Conservation (phyloP, 30 jellyfish, hydroid and myxozoan species). For the Phacellophora camtschatica region DNA sequence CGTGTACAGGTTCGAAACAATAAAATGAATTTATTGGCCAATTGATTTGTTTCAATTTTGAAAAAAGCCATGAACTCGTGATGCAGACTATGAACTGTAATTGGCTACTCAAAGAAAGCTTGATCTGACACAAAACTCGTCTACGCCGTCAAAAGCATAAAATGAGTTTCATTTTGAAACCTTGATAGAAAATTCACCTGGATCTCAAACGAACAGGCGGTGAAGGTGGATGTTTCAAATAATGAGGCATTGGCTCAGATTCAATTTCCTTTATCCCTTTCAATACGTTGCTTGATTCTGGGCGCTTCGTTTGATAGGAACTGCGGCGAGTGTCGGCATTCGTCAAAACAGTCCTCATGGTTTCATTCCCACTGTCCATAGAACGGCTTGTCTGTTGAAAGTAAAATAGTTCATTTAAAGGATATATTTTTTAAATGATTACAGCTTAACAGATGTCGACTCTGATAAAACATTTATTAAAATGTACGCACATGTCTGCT, state of each 20-base stretch:
- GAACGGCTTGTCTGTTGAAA: constrained; percentile 13
- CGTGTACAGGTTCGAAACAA: too few relatives aligned
- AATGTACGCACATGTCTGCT: constrained; percentile 15
- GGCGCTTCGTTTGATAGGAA: constrained; percentile 3
- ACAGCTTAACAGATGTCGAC: neutral
- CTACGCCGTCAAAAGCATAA: too few relatives aligned
- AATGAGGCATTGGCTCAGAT: constrained; percentile 19
- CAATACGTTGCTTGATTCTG: neutral
- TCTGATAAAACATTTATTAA: neutral
- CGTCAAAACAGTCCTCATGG: constrained; percentile 59
- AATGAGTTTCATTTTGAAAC: too few relatives aligned
- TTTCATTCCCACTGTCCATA: constrained; percentile 89
- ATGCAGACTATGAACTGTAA: too few relatives aligned
- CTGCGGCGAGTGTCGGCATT: constrained; percentile 2
- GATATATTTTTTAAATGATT: neutral
- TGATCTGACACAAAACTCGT: too few relatives aligned
- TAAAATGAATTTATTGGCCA: too few relatives aligned
- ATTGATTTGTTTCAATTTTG: too few relatives aligned
- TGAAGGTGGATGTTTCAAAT: constrained; percentile 82
- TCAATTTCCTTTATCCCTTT: constrained; percentile 41
- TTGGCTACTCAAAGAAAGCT: too few relatives aligned
- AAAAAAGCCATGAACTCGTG: too few relatives aligned
- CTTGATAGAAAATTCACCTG: constrained; percentile 21
- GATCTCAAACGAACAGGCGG: constrained; percentile 86
- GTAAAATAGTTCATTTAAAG: too few relatives aligned